Conservation (phyloP, 2,888 invertebrate genomes). For the Caenorhabditis wallacei region DNA sequence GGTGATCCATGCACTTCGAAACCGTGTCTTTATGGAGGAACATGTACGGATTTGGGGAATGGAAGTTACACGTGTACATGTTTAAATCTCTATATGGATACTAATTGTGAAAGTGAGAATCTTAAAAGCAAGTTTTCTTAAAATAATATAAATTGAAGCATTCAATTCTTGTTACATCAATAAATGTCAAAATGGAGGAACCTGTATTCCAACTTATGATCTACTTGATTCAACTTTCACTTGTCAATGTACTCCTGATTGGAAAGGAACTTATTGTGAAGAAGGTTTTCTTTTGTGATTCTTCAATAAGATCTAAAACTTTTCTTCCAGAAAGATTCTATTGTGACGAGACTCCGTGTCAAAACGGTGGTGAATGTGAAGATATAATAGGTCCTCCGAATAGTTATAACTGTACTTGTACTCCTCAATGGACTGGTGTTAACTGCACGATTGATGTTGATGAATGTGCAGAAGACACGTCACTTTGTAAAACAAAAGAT, state of each 20-base stretch:
- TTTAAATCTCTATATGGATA: constrained; percentile 54
- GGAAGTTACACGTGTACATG: constrained; percentile 55
- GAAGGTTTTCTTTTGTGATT: constrained; percentile 6
- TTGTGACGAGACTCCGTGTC: constrained; percentile 56
- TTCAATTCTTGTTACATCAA: constrained; percentile 58
- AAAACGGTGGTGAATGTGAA: constrained; percentile 62
- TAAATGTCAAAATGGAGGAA: constrained; percentile 59
- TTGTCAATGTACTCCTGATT: constrained; percentile 49
- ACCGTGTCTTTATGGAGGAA: constrained; percentile 63
- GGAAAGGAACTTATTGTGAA: constrained; percentile 54
- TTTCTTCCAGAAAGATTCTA: constrained; percentile 41
- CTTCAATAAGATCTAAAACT: neutral
- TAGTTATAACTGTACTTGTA: constrained; percentile 61
- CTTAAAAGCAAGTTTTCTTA: neutral
- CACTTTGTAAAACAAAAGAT: constrained; percentile 58
- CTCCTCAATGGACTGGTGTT: constrained; percentile 48
- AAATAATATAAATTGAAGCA: constrained; percentile 21
- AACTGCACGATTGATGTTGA: constrained; percentile 59
- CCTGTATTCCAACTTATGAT: constrained; percentile 52
- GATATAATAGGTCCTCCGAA: constrained; percentile 60
- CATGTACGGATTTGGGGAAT: constrained; percentile 55
- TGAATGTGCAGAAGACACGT: constrained; percentile 55
- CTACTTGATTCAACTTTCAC: constrained; percentile 53
- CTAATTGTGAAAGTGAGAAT: constrained; percentile 45
- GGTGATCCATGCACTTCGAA: constrained; percentile 45